phyloP scores from a whole-genome alignment of 2,113 vertebrate species.

The Ctenomys sociabilis region DNA sequence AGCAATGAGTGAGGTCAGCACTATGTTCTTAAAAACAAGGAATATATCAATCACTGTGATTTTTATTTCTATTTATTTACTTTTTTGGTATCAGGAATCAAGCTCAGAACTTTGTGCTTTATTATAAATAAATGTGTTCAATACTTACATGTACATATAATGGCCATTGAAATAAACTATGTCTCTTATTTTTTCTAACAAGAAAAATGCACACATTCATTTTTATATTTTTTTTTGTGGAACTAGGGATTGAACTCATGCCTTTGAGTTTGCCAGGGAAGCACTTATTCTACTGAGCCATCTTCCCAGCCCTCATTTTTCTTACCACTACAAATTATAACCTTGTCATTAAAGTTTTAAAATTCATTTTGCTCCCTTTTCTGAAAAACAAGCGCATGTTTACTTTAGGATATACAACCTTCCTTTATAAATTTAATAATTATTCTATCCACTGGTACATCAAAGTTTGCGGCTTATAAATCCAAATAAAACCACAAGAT shows the following conservation, averaged over 20 bases:
- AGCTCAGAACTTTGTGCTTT: no score
- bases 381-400: slow-evolving; percentile 23
- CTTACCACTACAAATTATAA: not conserved
- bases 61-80: not conserved
- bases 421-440: slow-evolving; percentile 22
- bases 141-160: not conserved
- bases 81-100: no score
- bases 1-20: not conserved
- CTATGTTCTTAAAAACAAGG: not conserved
- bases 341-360: slow-evolving; percentile 7
- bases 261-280: no score
- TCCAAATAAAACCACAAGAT: slow-evolving; percentile 45
- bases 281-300: no score
- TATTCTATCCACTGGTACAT: not conserved
- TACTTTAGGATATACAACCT: not conserved
- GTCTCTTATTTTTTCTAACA: not conserved
- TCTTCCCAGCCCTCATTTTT: no score
- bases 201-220: not conserved
- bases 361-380: slow-evolving; percentile 12
- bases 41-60: not conserved
- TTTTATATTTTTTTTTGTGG: no score
- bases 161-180: not conserved
- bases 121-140: not conserved
- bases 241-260: no score
- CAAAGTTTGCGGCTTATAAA: not conserved